Evolutionary conservation across 2,797 vertebrate species (phyloP).

Genomic region (Sparidentex hasta): DNA sequence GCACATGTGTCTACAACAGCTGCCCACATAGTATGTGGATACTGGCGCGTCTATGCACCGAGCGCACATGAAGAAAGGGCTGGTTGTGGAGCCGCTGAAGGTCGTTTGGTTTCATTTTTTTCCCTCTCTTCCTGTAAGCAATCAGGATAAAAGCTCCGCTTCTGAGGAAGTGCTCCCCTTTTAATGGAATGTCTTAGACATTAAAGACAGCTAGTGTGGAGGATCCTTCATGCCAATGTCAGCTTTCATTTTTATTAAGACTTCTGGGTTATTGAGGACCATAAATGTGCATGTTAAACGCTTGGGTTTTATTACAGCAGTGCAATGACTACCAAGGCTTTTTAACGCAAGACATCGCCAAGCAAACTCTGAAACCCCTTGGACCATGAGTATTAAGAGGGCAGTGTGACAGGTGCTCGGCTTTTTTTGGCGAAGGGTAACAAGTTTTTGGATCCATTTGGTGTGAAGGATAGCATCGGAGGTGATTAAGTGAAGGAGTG

Average conservation of each 20-base stretch:
- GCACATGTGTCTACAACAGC: conserved; percentile 18
- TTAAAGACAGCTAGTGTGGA: conserved; percentile 86
- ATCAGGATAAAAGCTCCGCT: conserved; percentile 91
- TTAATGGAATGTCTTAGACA: conserved; percentile 90
- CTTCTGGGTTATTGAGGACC: conserved; percentile 88
- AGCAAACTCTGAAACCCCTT: conserved; percentile 63
- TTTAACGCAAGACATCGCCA: conserved; percentile 69
- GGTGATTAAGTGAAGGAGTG: conserved; percentile 35
- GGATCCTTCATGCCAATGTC: conserved; percentile 88
- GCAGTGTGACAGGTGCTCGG: conserved; percentile 45
- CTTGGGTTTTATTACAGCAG: conserved; percentile 80
- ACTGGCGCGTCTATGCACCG: conserved; percentile 36
- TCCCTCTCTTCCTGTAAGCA: conserved; percentile 88
- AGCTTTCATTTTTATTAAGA: conserved; percentile 91
- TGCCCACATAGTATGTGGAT: conserved; percentile 12
- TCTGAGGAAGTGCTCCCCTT: conserved; percentile 86
- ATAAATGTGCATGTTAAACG: conserved; percentile 88
- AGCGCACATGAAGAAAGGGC: conserved; percentile 61
- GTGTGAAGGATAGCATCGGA: conserved; percentile 31
- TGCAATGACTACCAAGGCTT: conserved; percentile 69
- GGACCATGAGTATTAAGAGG: conserved; percentile 43
- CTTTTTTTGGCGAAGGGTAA: conserved; percentile 41
- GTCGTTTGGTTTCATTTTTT: conserved; percentile 78
- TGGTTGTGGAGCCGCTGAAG: conserved; percentile 82
- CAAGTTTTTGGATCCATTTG: conserved; percentile 46